A percentile compares a stretch with the other conserved stretches of the same genome.
phyloP scores from a whole-genome alignment of 2,888 invertebrate species.

The Lasioglossum leucozonium region DNA sequence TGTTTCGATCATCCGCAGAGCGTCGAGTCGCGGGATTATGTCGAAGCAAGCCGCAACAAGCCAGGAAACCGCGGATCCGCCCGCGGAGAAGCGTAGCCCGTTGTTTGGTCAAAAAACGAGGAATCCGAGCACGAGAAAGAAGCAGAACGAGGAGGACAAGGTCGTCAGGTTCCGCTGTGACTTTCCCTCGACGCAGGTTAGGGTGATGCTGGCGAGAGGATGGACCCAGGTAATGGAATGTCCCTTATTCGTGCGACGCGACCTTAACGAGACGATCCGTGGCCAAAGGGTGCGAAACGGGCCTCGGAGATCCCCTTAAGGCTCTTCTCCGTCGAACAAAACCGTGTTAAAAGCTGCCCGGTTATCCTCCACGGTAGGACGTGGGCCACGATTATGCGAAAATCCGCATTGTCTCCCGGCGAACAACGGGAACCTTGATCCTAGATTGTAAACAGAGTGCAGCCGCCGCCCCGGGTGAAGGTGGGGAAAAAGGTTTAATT shows the following conservation, averaged over 20 bases:
- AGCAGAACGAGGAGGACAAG: conserved; percentile 59
- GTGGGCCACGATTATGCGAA: conserved; percentile 27
- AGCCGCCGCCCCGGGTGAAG: neutral
- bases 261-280: conserved; percentile 36
- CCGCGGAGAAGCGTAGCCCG: neutral
- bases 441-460: conserved; percentile 15
- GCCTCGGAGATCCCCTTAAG: conserved; percentile 23
- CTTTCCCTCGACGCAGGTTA: conserved; percentile 75
- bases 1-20: conserved; percentile 9
- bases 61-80: neutral
- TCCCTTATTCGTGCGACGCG: conserved; percentile 36
- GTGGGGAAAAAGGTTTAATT: conserved; percentile 5
- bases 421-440: conserved; percentile 13
- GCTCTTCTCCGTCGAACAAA: neutral
- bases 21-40: conserved; percentile 28
- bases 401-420: conserved; percentile 5
- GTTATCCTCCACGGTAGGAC: neutral
- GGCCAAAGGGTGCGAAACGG: conserved; percentile 13
- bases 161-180: conserved; percentile 78
- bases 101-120: conserved; percentile 12
- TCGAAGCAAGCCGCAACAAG: neutral
- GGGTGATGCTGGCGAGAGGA: conserved; percentile 78
- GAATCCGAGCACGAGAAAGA: conserved; percentile 37
- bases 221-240: conserved; percentile 76
- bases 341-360: conserved; percentile 15